Base-by-base conservation (phyloP, 2,888 invertebrate species). In the Phengaris alcon region DNA sequence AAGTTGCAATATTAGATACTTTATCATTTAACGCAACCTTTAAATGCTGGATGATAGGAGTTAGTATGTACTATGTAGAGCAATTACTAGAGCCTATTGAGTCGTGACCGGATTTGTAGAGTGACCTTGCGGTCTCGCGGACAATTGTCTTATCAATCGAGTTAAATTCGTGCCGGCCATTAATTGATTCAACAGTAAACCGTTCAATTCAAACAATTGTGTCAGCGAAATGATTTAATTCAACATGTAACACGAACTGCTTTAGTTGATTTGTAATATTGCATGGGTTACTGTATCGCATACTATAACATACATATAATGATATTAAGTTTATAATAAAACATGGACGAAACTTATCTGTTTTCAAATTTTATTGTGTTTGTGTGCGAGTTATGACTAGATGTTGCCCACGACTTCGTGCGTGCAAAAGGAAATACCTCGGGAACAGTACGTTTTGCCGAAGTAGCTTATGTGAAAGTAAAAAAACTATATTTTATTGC, bases 71-170 rank as follows among this genome's bases (percentile, higher is more conserved):
- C 3, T 35, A 35, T 35, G 35, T 78, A 68, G 73, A 74, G 69
- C 77, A 75, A 74, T 75, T 75, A 76, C 74, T 77, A 78, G 74
- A 75, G 74, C 75, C 75, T 74, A 77, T 74, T 70, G 52, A 74
- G 73, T 77, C 78, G 77, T 78, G 78, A 77, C 77, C 72, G 74
- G 77, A 76, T 74, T 78, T 10, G 73, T 55, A 48, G 74, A 77
- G 76, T 64, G 68, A 51, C 57, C 13, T 22, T 52, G 76, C 57
- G 64, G 59, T 51, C 74, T 68, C 70, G 72, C 74, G 69, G 75
- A 35, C 74, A 73, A 74, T 54, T 72, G 64, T 75, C 68, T 75
- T 70, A 74, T 44, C 64, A 68, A 70, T 73, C 74, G 73, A 70
- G 74, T 59, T 54, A 55, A 54, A 74, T 55, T 55, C 75, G 74